These are phyloP conservation scores for Proterorhinus semilunaris DNA, from an alignment of 2,113 vertebrate genomes.

Conservation along the genomic window DNA sequence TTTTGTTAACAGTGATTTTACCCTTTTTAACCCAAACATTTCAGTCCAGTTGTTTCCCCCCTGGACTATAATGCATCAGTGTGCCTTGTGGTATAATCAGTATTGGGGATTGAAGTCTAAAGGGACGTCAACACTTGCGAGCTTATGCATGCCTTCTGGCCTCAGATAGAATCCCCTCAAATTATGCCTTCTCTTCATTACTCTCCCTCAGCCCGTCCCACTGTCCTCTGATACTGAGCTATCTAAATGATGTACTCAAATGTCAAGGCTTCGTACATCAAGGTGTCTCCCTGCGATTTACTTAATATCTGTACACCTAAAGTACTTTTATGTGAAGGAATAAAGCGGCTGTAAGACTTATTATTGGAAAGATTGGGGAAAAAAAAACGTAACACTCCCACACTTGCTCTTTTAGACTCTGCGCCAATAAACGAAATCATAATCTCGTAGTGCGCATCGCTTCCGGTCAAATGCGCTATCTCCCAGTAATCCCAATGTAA, in stretches of 20 bases:
- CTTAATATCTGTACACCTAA: neutral
- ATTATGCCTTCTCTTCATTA: constrained; percentile 11
- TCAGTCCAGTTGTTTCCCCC: no score
- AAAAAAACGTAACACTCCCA: constrained; percentile 37
- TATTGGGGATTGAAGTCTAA: neutral
- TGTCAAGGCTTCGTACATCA: neutral
- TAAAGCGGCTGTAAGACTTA: constrained; percentile 6
- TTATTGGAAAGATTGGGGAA: constrained; percentile 25
- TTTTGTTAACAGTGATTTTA: no score
- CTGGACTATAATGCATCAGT: neutral
- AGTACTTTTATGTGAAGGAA: constrained; percentile 3
- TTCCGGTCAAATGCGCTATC: no score
- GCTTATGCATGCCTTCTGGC: constrained; percentile 20
- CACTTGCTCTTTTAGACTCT: constrained; percentile 40
- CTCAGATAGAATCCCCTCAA: constrained; percentile 22
- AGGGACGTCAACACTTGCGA: constrained; percentile 18
- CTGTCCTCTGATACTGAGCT: neutral
- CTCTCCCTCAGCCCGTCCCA: constrained; percentile 1
- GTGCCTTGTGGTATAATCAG: constrained; percentile 30
- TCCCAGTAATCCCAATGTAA: no score
- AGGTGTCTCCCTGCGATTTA: constrained; percentile 6
- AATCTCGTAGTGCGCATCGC: no score
- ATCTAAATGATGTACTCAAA: neutral
- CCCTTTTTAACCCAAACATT: no score
- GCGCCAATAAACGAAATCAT: constrained; percentile 31